These are phyloP conservation scores for Dysmachus trigonus DNA, from an alignment of 2,888 invertebrate genomes.

Conservation along the genomic window DNA sequence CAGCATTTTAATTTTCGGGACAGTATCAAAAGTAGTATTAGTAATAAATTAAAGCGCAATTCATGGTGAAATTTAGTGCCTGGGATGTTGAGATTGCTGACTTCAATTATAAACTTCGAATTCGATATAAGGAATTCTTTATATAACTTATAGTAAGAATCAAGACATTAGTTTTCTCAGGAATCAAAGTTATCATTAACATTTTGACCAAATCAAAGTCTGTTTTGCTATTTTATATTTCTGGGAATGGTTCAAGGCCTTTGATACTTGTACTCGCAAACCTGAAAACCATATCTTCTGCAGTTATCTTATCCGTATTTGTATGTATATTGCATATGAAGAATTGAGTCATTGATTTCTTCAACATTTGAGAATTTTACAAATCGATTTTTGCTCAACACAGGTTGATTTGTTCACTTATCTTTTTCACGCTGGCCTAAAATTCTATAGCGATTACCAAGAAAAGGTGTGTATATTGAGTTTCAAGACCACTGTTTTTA, in stretches of 20 bases:
- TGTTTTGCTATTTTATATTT: not conserved
- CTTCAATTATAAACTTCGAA: not conserved
- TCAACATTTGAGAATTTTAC: not conserved
- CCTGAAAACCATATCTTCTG: not conserved
- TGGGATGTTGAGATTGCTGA: not conserved
- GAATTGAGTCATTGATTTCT: not conserved
- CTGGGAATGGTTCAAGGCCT: not conserved
- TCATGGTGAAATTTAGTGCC: no score
- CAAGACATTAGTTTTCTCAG: not conserved
- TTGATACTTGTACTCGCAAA: not conserved
- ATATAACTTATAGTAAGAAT: not conserved
- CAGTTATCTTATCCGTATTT: not conserved
- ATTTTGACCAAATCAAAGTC: not conserved
- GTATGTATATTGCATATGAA: not conserved
- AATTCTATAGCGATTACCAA: not conserved
- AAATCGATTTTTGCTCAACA: not conserved
- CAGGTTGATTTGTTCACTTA: not conserved
- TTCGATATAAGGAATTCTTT: no score
- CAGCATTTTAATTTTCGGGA: no score
- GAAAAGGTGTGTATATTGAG: not conserved
- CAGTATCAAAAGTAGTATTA: no score
- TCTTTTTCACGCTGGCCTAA: not conserved
- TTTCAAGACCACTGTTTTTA: not conserved
- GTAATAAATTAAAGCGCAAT: no score
- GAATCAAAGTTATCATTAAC: no score